Evolutionary conservation across 2,113 vertebrate genomes (phyloP).

Genomic region (Hypocryptadius cinnamomeus): DNA sequence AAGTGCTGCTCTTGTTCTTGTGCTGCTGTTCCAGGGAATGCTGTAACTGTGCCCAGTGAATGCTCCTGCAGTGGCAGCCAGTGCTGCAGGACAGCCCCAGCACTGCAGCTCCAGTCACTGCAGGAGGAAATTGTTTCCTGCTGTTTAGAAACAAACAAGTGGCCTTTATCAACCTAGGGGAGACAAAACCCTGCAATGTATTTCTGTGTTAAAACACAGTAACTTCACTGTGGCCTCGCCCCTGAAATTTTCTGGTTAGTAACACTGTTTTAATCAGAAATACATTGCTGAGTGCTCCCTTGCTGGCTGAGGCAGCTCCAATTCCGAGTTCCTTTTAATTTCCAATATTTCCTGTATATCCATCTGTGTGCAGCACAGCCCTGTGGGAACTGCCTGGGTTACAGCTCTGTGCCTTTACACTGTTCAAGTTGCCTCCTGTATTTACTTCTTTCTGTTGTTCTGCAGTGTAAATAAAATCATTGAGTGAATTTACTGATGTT

Average conservation of each 20-base stretch:
- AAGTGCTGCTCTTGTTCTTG: neutral
- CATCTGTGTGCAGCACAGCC: neutral
- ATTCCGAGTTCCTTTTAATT: neutral
- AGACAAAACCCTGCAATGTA: conserved; percentile 19
- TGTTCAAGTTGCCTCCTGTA: neutral
- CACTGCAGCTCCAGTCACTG: conserved; percentile 25
- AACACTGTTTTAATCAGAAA: neutral
- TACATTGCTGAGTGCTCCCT: neutral
- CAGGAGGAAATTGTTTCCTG: conserved; percentile 24
- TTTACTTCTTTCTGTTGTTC: neutral
- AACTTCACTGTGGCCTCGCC: neutral
- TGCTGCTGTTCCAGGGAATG: neutral
- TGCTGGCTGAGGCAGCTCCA: neutral
- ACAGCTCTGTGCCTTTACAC: neutral
- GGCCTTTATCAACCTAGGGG: neutral
- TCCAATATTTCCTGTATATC: neutral
- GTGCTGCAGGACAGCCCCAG: neutral
- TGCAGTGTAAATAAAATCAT: neutral
- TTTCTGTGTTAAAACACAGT: neutral
- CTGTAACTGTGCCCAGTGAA: neutral
- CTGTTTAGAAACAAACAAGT: neutral
- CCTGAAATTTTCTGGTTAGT: neutral
- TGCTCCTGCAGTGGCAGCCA: neutral
- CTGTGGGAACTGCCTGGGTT: neutral
- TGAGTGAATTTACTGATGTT: neutral